Conservation (phyloP, 2,888 invertebrate species). For the Pollenia griseotomentosa region DNA sequence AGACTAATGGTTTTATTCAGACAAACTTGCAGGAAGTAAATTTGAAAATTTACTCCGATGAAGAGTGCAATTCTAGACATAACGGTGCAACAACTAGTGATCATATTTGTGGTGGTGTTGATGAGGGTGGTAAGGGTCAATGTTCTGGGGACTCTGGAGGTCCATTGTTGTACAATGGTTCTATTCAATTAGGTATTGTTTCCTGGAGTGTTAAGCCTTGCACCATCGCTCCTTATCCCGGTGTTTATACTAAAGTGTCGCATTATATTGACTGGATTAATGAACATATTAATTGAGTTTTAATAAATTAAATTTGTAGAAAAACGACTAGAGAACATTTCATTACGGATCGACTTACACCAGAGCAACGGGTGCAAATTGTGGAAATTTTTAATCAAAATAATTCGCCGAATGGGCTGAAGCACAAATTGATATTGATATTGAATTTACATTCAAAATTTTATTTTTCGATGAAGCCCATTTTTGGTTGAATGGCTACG, state of each 20-base stretch:
- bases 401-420: too few species aligned
- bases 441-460: too few species aligned
- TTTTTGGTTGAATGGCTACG: too few species aligned
- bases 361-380: too few species aligned
- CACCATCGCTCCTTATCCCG: constrained; percentile 82
- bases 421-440: too few species aligned
- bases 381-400: too few species aligned
- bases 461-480: too few species aligned
- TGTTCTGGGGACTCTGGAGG: constrained; percentile 83
- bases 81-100: constrained; percentile 76
- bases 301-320: neutral
- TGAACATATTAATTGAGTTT: constrained; percentile 73
- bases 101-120: constrained; percentile 84
- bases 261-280: constrained; percentile 81
- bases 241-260: constrained; percentile 84
- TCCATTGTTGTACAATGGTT: constrained; percentile 77
- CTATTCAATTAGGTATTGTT: constrained; percentile 83
- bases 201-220: constrained; percentile 85
- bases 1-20: constrained; percentile 82
- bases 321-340: too few species aligned
- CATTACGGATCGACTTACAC: too few species aligned
- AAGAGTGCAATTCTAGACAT: constrained; percentile 80
- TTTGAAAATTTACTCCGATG: constrained; percentile 82
- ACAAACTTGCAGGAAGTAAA: constrained; percentile 81
- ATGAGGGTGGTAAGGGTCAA: constrained; percentile 80